A percentile compares a stretch with the other conserved stretches of the same genome.
Evolutionary conservation across 1,140 invertebrate species (phyloP).

Genomic region (Drosophila aff.): DNA sequence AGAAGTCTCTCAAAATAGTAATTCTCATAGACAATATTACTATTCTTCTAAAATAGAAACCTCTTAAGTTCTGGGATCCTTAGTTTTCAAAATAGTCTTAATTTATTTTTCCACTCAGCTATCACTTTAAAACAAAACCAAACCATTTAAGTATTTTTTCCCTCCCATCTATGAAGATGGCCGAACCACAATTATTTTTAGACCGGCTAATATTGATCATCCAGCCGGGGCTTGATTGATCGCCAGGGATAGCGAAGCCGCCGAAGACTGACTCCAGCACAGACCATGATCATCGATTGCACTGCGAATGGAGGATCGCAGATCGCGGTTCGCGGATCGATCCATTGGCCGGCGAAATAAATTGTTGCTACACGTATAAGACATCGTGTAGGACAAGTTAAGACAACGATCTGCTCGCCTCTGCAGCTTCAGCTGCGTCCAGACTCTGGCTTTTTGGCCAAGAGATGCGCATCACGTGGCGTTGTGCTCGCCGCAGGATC

Average conservation of each 20-base stretch:
- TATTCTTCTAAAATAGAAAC: too few species aligned
- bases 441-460: background rate
- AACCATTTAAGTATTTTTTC: background rate
- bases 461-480: constrained; percentile 41
- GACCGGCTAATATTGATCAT: constrained; percentile 65
- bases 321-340: constrained; percentile 30
- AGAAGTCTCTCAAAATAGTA: background rate
- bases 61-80: too few species aligned
- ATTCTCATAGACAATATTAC: background rate
- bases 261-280: constrained; percentile 12
- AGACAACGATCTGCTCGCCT: constrained; percentile 80
- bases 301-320: constrained; percentile 22
- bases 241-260: constrained; percentile 43
- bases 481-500: constrained; percentile 38
- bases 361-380: constrained; percentile 83
- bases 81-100: too few species aligned
- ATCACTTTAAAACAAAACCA: background rate
- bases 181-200: constrained; percentile 63
- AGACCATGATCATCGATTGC: constrained; percentile 63
- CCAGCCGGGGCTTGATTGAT: constrained; percentile 68
- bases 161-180: constrained; percentile 21
- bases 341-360: constrained; percentile 62
- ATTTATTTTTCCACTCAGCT: background rate
- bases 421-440: constrained; percentile 28
- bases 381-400: constrained; percentile 84